Evolutionary conservation across 2,888 invertebrate species (phyloP), one percentile per base, ranked within the genome.

Genomic region (Pecten maximus): DNA sequence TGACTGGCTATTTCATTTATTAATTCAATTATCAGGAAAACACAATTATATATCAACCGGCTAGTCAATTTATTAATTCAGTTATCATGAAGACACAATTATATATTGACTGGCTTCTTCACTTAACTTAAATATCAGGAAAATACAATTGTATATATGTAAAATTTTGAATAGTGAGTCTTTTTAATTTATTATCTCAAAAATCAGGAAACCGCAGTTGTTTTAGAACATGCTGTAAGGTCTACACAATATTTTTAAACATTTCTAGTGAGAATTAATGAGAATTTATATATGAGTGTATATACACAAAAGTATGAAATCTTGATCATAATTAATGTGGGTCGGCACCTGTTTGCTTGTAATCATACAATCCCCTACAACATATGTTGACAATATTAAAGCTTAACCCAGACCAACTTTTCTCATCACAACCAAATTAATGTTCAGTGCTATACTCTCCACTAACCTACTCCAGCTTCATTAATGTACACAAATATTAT

Each of bases 351-450:
- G 74, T 74, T 35, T 35, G 74, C 28, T 35, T 12, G 28, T 19
- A 74, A 74, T 74, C 35, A 3, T 35, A 74, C 74, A 35, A 74
- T 74, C 74, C 28, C 35, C n/a, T 74, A 28, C 74, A 74, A 74
- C 74, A 74, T 35, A 35, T 74, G 74, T 74, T 35, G 35, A 74
- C 74, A 74, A 74, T 74, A 35, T 74, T 74, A 74, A 74, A 74
- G 74, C 74, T 74, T 74, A 74, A 74, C 74, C 74, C 35, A 74
- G n/a, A 74, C 74, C 74, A 28, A 74, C 35, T 74, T 23, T 74
- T 15, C 19, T 35, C 74, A 74, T 74, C 28, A 74, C 74, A 74
- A 35, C 74, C 6, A 74, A 74, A 74, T 74, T 74, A 74, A 74
- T 74, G 28, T 28, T 35, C 35, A 8, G 74, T 35, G 74, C 28